Base-by-base conservation (phyloP, 2,797 vertebrate genomes). In the Hirundo rustica region DNA sequence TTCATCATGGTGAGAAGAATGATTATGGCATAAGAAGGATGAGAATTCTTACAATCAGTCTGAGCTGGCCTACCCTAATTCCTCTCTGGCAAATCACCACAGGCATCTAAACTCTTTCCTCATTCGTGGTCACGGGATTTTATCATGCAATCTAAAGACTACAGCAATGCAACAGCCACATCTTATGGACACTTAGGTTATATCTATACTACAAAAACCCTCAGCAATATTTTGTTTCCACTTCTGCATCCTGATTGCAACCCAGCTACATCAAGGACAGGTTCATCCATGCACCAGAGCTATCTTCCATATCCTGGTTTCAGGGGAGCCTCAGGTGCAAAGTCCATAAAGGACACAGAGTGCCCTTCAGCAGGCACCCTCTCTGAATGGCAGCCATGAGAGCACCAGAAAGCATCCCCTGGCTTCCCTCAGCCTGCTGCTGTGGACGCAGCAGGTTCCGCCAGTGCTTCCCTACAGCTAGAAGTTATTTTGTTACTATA, bases 131-230 rank as follows among this genome's bases (percentile, higher is more conserved):
- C 13, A 5, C n/a, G 38, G n/a, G n/a, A 75, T 85, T 80, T 93
- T 61, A 87, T 65, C 67, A 30, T 32, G 29, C 29, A 58, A 32
- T n/a, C 4, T 7, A n/a, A 77, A 91, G 38, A 34, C 38, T 55
- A 48, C 40, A 58, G 65, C 58, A 74, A 92, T 3, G 54, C 72
- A 72, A 94, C 86, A 94, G 91, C 84, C 81, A 85, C 72, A 85
- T 44, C 84, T 85, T 55, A 77, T 38, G 84, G 88, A 89, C 77
- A 51, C 50, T 83, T n/a, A 2, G 2, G 7, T 79, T 83, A 50
- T 29, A 54, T 29, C 13, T 48, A 1, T 16, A 47, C 26, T 50
- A 34, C 42, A 67, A 44, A 61, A 53, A 16, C 19, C 55, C 27
- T 30, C 60, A 65, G 16, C 53, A 55, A 16, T 12, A 58, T 11